Evolutionary conservation across 2,113 vertebrate genomes (phyloP).

Genomic region (Tupaia tana): DNA sequence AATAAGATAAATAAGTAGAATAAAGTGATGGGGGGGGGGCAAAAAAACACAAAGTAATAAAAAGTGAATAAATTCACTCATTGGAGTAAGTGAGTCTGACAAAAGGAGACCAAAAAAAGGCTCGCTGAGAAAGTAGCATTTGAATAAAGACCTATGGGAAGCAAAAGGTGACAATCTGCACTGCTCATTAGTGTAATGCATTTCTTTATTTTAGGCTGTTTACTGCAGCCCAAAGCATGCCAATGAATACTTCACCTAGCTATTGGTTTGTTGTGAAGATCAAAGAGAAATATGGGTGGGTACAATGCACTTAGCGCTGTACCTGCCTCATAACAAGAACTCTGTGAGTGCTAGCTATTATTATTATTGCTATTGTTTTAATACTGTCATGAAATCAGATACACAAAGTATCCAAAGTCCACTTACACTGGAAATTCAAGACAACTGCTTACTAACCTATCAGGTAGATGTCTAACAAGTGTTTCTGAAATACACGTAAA

Average conservation of each 20-base stretch:
- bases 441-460: neutral
- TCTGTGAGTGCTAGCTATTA: neutral
- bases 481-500: neutral
- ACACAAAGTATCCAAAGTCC: neutral
- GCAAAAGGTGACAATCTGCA: neutral
- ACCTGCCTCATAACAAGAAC: neutral
- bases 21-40: neutral
- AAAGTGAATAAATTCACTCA: neutral
- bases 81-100: neutral
- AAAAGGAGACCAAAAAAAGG: neutral
- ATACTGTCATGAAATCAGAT: neutral
- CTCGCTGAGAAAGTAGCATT: neutral
- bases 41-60: neutral
- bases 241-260: neutral
- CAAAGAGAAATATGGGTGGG: neutral
- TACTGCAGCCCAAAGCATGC: neutral
- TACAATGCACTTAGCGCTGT: neutral
- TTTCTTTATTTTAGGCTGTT: neutral
- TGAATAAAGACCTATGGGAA: neutral
- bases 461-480: neutral
- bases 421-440: neutral
- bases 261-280: neutral
- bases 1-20: neutral
- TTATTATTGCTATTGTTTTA: neutral
- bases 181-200: neutral